These are phyloP conservation scores for Pristionchus entomophagus DNA, from an alignment of 2,888 invertebrate genomes.

Conservation along the genomic window DNA sequence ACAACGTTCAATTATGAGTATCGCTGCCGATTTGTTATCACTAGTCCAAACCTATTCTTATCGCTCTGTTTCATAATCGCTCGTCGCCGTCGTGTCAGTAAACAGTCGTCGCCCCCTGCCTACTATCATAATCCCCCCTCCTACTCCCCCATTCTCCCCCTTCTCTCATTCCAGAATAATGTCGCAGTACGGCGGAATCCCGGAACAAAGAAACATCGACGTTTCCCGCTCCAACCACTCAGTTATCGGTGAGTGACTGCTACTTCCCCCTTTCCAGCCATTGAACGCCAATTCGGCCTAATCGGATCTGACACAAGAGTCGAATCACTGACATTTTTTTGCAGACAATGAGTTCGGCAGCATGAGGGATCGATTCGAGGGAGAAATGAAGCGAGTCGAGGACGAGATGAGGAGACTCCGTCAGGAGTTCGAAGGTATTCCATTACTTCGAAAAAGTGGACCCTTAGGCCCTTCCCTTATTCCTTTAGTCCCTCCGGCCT, in stretches of 20 bases:
- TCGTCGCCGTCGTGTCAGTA: constrained; percentile 10
- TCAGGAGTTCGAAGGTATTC: constrained; percentile 72
- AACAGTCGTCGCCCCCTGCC: too few species aligned
- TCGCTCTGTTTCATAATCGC: constrained; percentile 6
- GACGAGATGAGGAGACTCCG: constrained; percentile 86
- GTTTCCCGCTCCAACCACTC: constrained; percentile 71
- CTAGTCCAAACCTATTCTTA: too few species aligned
- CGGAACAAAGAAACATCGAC: constrained; percentile 73
- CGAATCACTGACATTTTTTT: not conserved
- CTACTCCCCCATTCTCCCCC: constrained; percentile 2
- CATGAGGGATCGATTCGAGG: constrained; percentile 86
- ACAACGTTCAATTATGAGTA: too few species aligned
- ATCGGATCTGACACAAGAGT: constrained; percentile 28
- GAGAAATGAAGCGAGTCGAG: constrained; percentile 97
- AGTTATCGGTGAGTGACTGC: constrained; percentile 77
- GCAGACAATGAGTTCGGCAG: constrained; percentile 91
- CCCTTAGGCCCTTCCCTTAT: too few species aligned
- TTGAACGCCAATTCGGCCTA: not conserved
- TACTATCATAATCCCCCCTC: not conserved
- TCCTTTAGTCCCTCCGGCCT: too few species aligned
- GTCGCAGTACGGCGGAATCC: constrained; percentile 53
- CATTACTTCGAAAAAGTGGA: too few species aligned
- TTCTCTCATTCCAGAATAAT: constrained; percentile 9
- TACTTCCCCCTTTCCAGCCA: not conserved
- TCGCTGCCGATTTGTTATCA: too few species aligned